Percentiles rank a stretch among this genome's conserved stretches.
phyloP scores from a whole-genome alignment of 2,888 invertebrate species.

The Dichetophora obliterata region DNA sequence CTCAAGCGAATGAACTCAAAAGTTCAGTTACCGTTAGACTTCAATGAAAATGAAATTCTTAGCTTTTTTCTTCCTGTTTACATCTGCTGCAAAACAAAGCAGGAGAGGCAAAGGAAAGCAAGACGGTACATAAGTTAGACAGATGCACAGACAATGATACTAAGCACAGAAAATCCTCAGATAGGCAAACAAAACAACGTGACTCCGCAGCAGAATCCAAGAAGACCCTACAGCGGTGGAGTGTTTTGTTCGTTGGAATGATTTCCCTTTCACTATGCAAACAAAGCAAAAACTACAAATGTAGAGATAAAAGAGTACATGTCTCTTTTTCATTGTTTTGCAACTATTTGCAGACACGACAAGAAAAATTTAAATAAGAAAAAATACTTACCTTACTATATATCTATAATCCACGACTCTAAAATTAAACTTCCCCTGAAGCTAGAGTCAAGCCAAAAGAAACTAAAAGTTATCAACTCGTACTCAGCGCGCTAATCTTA shows the following conservation, averaged over 20 bases:
- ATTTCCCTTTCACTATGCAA: too few species aligned
- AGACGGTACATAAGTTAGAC: neutral
- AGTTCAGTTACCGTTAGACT: constrained; percentile 9
- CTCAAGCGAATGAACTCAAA: constrained; percentile 20
- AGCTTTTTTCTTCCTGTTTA: constrained; percentile 17
- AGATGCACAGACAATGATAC: neutral
- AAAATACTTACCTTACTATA: too few species aligned
- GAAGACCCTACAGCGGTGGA: neutral
- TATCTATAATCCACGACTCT: too few species aligned
- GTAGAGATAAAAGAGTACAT: too few species aligned
- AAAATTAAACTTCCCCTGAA: too few species aligned
- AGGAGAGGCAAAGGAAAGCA: neutral
- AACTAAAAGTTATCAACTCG: too few species aligned
- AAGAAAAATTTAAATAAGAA: too few species aligned
- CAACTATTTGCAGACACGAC: too few species aligned
- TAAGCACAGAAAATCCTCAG: neutral
- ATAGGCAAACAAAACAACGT: neutral
- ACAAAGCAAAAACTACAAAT: too few species aligned
- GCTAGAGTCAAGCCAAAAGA: too few species aligned
- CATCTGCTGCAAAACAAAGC: neutral
- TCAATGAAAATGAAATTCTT: constrained; percentile 28
- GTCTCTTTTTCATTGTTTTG: too few species aligned
- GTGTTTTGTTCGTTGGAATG: neutral
- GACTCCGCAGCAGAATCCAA: neutral
- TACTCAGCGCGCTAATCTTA: constrained; percentile 15